Evolutionary conservation across 2,797 vertebrate genomes (phyloP).

Genomic region (Craterocephalus amniculus): DNA sequence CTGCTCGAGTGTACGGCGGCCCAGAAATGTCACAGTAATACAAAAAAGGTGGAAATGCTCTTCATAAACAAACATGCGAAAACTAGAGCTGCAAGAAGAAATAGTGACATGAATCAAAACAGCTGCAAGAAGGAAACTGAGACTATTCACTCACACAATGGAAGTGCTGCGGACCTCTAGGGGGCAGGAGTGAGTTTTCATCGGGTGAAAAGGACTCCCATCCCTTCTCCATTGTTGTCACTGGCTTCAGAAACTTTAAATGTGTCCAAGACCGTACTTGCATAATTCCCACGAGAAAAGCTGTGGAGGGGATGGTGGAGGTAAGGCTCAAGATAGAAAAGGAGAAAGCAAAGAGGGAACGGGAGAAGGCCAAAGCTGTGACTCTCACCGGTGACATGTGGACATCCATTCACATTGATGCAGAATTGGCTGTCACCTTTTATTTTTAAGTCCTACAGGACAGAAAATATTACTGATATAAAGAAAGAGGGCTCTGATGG

Average conservation of each 20-base stretch:
- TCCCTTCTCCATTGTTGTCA: too few species aligned
- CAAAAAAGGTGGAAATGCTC: too few species aligned
- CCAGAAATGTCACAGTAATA: too few species aligned
- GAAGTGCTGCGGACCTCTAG: too few species aligned
- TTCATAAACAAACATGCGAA: too few species aligned
- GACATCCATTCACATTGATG: background rate
- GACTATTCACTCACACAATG: too few species aligned
- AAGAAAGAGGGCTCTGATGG: background rate
- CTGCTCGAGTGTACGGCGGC: too few species aligned
- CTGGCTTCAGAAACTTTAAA: slow-evolving; percentile 3
- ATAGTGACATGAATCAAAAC: too few species aligned
- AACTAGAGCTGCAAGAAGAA: too few species aligned
- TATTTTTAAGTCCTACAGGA: background rate
- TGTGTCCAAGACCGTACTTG: background rate
- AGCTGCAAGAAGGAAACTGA: too few species aligned
- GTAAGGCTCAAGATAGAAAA: background rate
- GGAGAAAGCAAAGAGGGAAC: background rate
- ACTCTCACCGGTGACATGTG: background rate
- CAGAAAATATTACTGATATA: slow-evolving; percentile 9
- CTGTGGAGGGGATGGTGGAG: background rate
- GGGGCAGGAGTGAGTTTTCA: too few species aligned
- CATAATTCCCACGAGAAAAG: slow-evolving; percentile 2
- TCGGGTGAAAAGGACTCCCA: too few species aligned
- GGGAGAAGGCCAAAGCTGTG: background rate
- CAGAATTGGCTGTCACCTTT: background rate